A percentile compares a stretch with the other conserved stretches of the same genome.
phyloP scores from a whole-genome alignment of 2,888 invertebrate genomes.

The Peribatodes rhomboidaria region DNA sequence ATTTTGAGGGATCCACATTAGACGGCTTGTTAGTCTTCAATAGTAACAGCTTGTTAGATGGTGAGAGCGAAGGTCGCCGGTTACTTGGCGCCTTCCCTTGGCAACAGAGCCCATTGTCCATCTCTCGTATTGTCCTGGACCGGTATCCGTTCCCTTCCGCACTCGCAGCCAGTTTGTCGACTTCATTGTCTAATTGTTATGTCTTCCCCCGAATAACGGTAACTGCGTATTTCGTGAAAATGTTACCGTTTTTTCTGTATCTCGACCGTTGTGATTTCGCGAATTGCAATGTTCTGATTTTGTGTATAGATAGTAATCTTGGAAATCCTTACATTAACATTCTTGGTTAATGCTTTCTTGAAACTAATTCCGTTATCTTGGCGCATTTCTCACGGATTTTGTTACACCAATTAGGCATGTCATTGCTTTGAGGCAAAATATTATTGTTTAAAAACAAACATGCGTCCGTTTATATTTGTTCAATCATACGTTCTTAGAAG shows the following conservation, averaged over 20 bases:
- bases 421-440: slow-evolving; percentile 3
- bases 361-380: slow-evolving; percentile 27
- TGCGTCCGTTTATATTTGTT: too few relatives aligned
- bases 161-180: slow-evolving; percentile 56
- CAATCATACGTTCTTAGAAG: background rate
- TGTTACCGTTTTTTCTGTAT: slow-evolving; percentile 28
- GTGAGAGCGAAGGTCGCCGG: slow-evolving; percentile 60
- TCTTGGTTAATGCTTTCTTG: slow-evolving; percentile 32
- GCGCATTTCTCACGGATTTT: slow-evolving; percentile 14
- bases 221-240: slow-evolving; percentile 41
- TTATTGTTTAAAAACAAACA: slow-evolving; percentile 1
- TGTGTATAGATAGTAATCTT: slow-evolving; percentile 31
- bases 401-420: slow-evolving; percentile 11
- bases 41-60: slow-evolving; percentile 61
- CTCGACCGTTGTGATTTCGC: slow-evolving; percentile 29
- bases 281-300: slow-evolving; percentile 26
- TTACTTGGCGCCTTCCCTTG: slow-evolving; percentile 58
- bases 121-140: slow-evolving; percentile 66
- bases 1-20: slow-evolving; percentile 62
- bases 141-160: slow-evolving; percentile 70
- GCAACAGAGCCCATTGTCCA: slow-evolving; percentile 67
- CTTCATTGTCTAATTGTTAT: slow-evolving; percentile 62
- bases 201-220: slow-evolving; percentile 47
- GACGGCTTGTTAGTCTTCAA: slow-evolving; percentile 70
- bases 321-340: slow-evolving; percentile 31